A percentile compares a stretch with the other conserved stretches of the same genome.
phyloP scores from a whole-genome alignment of 2,888 invertebrate species.

The Leptopilina myrica region DNA sequence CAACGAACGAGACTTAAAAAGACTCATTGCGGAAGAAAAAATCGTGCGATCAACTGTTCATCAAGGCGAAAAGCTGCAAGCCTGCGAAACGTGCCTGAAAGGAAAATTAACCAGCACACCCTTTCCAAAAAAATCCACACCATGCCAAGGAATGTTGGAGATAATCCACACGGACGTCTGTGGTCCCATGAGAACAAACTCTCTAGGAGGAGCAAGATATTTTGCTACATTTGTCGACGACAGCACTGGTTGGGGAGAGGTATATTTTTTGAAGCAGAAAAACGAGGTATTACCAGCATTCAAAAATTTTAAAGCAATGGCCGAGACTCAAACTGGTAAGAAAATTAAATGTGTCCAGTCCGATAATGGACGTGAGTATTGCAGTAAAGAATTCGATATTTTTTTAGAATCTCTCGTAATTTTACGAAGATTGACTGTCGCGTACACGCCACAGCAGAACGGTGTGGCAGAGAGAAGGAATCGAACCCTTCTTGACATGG shows the following conservation, averaged over 20 bases:
- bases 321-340: too few relatives aligned
- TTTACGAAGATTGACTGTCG: conserved; percentile 53
- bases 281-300: conserved; percentile 41
- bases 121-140: neutral
- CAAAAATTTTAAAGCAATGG: conserved; percentile 43
- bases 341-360: conserved; percentile 45
- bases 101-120: neutral
- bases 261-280: conserved; percentile 47
- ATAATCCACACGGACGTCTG: conserved; percentile 33
- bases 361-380: conserved; percentile 50
- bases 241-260: conserved; percentile 52
- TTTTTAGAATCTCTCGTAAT: conserved; percentile 58
- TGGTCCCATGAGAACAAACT: conserved; percentile 27
- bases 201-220: conserved; percentile 34
- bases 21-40: conserved; percentile 29
- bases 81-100: neutral
- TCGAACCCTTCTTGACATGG: conserved; percentile 49
- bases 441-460: neutral
- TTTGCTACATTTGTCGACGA: conserved; percentile 56
- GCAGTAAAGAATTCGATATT: conserved; percentile 52
- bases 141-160: neutral
- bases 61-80: conserved; percentile 10
- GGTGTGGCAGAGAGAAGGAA: conserved; percentile 54
- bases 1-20: neutral
- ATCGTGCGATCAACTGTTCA: neutral